Evolutionary conservation across 2,113 vertebrate genomes (phyloP).

Genomic region (Odobenus rosmarus): DNA sequence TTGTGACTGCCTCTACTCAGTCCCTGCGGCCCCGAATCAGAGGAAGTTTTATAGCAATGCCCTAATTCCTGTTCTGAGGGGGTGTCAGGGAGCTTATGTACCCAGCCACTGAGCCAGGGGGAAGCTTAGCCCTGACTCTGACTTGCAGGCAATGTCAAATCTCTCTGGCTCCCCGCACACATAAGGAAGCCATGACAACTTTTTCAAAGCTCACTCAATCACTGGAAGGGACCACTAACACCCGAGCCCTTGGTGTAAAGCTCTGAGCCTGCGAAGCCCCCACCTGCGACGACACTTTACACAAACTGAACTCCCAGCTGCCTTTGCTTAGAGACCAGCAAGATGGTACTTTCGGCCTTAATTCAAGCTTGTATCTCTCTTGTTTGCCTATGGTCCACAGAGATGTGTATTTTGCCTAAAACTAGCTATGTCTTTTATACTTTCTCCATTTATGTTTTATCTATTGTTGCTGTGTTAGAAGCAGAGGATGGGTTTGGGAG

Average conservation of each 20-base stretch:
- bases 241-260: not conserved
- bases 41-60: not conserved
- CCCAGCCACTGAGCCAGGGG: not conserved
- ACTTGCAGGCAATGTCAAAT: not conserved
- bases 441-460: not conserved
- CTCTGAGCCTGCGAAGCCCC: fast-evolving
- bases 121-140: not conserved
- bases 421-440: not conserved
- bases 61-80: not conserved
- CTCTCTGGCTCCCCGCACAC: not conserved
- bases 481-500: not conserved
- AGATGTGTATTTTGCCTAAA: not conserved
- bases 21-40: not conserved
- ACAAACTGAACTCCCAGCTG: not conserved
- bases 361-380: not conserved
- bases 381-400: not conserved
- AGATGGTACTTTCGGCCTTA: not conserved
- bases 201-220: not conserved
- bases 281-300: not conserved
- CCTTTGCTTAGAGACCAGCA: not conserved
- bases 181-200: not conserved
- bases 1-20: not conserved
- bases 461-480: not conserved
- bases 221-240: not conserved
- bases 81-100: not conserved